Percentiles rank a stretch among this genome's conserved stretches.
Conservation (phyloP, 2,888 invertebrate species). For the Mongoloraphidia duomilia region DNA sequence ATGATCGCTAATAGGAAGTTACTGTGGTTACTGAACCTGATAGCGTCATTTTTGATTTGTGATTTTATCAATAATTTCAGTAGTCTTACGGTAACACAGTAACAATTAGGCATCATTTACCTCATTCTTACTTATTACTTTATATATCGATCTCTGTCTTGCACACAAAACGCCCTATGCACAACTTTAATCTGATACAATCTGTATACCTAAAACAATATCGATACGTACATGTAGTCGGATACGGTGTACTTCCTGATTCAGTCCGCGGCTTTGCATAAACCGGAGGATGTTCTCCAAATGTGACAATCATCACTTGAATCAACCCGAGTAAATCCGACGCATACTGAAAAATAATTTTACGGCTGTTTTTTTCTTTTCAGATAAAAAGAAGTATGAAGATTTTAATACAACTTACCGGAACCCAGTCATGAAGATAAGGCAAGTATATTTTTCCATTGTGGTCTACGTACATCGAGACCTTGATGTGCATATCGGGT, state of each 20-base stretch:
- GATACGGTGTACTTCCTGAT: constrained; percentile 34
- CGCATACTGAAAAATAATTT: constrained; percentile 35
- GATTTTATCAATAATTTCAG: too few relatives aligned
- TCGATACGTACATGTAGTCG: constrained; percentile 31
- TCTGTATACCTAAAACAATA: constrained; percentile 1
- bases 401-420: constrained; percentile 32
- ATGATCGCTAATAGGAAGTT: too few relatives aligned
- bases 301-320: constrained; percentile 80
- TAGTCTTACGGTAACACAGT: too few relatives aligned
- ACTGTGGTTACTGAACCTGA: too few relatives aligned
- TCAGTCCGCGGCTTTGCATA: constrained; percentile 52
- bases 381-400: constrained; percentile 3
- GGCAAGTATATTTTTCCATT: constrained; percentile 94
- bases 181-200: too few relatives aligned
- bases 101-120: too few relatives aligned
- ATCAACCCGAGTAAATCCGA: constrained; percentile 83
- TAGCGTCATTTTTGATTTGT: too few relatives aligned
- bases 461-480: constrained; percentile 85
- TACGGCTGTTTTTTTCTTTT: constrained; percentile 1
- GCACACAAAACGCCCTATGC: too few relatives aligned
- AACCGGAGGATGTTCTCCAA: constrained; percentile 93
- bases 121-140: too few relatives aligned
- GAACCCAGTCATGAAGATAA: constrained; percentile 89
- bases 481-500: constrained; percentile 86
- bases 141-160: too few relatives aligned